Percentiles rank a stretch among this genome's conserved stretches.
phyloP scores from a whole-genome alignment of 2,888 invertebrate species.

The Sturmia bella region DNA sequence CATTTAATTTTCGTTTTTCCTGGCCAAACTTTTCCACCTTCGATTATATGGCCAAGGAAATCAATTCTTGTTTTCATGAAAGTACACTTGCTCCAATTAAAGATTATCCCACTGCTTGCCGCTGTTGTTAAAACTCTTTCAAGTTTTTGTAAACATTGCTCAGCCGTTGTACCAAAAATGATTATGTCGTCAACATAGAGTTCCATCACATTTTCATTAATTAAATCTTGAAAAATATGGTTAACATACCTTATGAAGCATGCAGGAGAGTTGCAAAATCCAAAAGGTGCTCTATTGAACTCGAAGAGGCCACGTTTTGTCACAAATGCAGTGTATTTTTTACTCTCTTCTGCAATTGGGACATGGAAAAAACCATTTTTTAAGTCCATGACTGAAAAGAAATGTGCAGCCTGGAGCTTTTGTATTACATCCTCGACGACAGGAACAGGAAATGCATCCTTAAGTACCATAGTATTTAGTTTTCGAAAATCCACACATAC shows the following conservation, averaged over 20 bases:
- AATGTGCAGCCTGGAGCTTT: too few species aligned
- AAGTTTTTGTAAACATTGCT: not conserved
- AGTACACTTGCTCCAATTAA: slow-evolving; percentile 48
- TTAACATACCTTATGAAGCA: not conserved
- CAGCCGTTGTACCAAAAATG: not conserved
- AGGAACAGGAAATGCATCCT: too few species aligned
- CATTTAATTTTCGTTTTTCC: not conserved
- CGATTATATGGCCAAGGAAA: slow-evolving; percentile 36
- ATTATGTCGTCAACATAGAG: not conserved
- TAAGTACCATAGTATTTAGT: not conserved
- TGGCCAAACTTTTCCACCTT: too few species aligned
- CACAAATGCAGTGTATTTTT: too few species aligned
- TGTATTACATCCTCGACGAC: not conserved
- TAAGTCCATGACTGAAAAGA: too few species aligned
- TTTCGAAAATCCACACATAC: not conserved
- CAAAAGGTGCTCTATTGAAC: too few species aligned
- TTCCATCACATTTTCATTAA: not conserved
- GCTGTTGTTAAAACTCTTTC: not conserved
- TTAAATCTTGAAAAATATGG: not conserved
- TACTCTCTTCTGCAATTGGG: too few species aligned
- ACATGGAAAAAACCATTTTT: too few species aligned
- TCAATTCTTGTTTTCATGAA: slow-evolving; percentile 26
- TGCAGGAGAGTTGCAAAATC: not conserved
- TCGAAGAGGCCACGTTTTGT: too few species aligned
- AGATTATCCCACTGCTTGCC: slow-evolving; percentile 21